Evolutionary conservation across 2,113 vertebrate species (phyloP).

Genomic region (Thamnophis sirtalis): DNA sequence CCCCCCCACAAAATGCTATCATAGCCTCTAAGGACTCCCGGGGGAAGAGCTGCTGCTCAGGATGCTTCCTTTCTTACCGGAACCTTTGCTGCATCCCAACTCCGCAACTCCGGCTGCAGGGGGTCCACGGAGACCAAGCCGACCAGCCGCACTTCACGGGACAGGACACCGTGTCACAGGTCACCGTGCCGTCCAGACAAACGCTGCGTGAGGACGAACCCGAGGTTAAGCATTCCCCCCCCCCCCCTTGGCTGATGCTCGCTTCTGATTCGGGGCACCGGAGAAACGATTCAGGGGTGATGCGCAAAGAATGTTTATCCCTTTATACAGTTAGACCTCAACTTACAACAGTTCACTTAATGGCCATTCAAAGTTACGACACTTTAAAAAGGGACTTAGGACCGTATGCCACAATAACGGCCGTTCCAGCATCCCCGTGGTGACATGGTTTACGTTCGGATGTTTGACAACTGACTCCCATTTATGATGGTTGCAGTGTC

Average conservation of each 20-base stretch:
- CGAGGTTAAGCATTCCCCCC: too few species aligned
- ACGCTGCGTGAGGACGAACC: slow-evolving; percentile 51
- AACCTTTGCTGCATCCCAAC: slow-evolving; percentile 76
- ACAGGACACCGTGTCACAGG: slow-evolving; percentile 72
- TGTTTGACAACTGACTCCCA: too few species aligned
- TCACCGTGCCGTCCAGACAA: slow-evolving; percentile 72
- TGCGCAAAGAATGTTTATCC: too few species aligned
- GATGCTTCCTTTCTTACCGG: slow-evolving; percentile 63
- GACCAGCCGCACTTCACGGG: slow-evolving; percentile 80
- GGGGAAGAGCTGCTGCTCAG: fast-evolving
- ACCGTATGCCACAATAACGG: too few species aligned
- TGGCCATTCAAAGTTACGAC: too few species aligned
- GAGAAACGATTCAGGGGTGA: neutral
- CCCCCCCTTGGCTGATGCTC: neutral
- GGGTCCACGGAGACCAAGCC: slow-evolving; percentile 83
- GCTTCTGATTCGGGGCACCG: fast-evolving
- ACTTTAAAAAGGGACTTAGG: too few species aligned
- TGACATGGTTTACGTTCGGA: too few species aligned
- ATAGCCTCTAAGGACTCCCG: neutral
- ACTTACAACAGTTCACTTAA: too few species aligned
- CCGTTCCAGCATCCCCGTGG: too few species aligned
- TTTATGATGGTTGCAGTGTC: too few species aligned
- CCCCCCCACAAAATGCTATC: fast-evolving
- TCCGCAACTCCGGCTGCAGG: slow-evolving; percentile 78
- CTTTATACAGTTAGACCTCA: too few species aligned